Percentiles rank a stretch among this genome's conserved stretches.
Conservation (phyloP, 2,797 vertebrate genomes). For the Anas bernieri region DNA sequence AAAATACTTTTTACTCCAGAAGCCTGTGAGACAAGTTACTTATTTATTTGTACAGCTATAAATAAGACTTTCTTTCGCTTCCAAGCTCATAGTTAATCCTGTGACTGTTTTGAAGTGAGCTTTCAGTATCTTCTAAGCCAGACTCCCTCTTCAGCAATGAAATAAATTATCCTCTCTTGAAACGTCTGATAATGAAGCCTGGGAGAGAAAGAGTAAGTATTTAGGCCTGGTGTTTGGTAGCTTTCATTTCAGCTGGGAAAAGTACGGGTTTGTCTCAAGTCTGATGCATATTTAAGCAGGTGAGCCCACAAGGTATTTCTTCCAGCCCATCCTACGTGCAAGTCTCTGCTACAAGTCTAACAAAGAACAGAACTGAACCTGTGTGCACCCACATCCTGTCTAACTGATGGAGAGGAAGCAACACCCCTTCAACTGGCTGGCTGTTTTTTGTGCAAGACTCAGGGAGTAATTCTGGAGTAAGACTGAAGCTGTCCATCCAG, state of each 20-base stretch:
- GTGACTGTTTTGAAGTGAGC: background rate
- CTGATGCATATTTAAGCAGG: background rate
- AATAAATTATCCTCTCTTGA: background rate
- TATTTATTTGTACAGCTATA: background rate
- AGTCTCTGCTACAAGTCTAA: background rate
- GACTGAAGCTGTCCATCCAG: background rate
- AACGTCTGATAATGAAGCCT: background rate
- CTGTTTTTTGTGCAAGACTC: background rate
- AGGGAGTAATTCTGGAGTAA: background rate
- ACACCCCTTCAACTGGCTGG: background rate
- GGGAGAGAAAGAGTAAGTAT: background rate
- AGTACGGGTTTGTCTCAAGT: background rate
- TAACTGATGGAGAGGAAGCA: background rate
- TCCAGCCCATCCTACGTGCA: background rate
- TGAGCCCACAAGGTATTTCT: background rate
- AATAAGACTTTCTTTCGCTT: background rate
- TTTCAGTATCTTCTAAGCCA: background rate
- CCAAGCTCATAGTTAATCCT: background rate
- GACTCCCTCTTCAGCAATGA: background rate
- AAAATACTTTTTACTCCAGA: background rate
- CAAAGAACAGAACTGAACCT: rapidly evolving
- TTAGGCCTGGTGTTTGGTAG: background rate
- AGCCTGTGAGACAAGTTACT: background rate
- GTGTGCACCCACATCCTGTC: background rate
- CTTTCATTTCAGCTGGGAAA: background rate